Evolutionary conservation across 2,888 invertebrate species (phyloP).

Genomic region (Cerceris rybyensis): DNA sequence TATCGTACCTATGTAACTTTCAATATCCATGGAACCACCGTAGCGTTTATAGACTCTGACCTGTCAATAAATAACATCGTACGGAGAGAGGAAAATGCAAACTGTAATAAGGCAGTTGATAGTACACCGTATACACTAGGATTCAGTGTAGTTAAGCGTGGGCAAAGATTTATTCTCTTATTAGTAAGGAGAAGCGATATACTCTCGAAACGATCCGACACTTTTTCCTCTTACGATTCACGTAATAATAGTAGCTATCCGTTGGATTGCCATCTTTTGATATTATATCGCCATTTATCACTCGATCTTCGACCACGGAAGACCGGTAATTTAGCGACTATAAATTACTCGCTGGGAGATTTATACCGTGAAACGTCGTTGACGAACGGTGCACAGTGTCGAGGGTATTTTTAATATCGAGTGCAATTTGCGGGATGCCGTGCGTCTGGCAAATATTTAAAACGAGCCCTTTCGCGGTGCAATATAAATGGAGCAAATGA

Average conservation of each 20-base stretch:
- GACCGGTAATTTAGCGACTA: conserved; percentile 10
- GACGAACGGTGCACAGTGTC: conserved; percentile 6
- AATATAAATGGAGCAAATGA: conserved; percentile 42
- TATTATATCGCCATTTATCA: background rate
- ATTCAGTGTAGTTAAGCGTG: background rate
- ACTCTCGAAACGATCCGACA: background rate
- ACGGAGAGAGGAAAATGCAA: background rate
- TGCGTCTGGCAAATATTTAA: conserved; percentile 3
- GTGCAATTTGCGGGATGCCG: conserved; percentile 1
- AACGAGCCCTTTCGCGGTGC: background rate
- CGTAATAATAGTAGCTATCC: background rate
- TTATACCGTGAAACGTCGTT: conserved; percentile 1
- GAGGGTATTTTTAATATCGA: background rate
- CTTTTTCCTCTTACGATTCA: background rate
- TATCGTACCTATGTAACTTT: background rate
- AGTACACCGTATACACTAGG: background rate
- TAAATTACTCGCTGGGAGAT: conserved; percentile 7
- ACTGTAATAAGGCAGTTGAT: conserved; percentile 2
- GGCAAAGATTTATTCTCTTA: conserved; percentile 4
- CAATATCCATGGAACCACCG: background rate
- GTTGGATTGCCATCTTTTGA: background rate
- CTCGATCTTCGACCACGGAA: background rate
- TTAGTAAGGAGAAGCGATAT: background rate
- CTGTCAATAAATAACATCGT: conserved; percentile 50
- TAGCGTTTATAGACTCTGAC: conserved; percentile 10